Evolutionary conservation across 2,797 vertebrate genomes (phyloP), one percentile per base, ranked within the genome.

Genomic region (Synaphobranchus kaupii): DNA sequence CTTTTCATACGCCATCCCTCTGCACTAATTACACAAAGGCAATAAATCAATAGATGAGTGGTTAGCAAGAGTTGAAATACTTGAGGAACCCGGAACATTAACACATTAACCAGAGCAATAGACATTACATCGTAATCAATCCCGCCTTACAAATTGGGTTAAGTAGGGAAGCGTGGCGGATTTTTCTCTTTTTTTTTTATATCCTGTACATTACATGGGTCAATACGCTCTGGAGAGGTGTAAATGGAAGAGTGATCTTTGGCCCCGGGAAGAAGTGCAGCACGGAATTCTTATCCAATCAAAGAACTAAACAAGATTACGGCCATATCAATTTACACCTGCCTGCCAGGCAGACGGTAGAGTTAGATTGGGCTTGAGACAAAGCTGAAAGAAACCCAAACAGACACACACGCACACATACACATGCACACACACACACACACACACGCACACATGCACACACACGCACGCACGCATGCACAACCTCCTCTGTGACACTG

Each of bases 51-150:
- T 94, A 93, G 92, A 90, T 92, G 91, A 95, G 94, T 92, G 95
- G 94, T 93, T 84, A 93, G 93, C 92, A 92, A 92, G 93, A 92
- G 92, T 91, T 48, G 90, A 93, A 91, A 89, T 93, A 93, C 92
- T 94, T 85, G 90, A 93, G 91, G 91, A 92, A 90, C 91, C 91
- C 58, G 66, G 90, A 91, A 94, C 93, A 92, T 94, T 94, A 94
- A 93, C 91, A 93, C 83, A 91, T 93, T 90, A 88, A 92, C 92
- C 91, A 92, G 92, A 93, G 92, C 93, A 93, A 91, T 90, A 94
- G 91, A 95, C 94, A 92, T 95, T 94, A 94, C 90, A 88, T 92
- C 90, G 94, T 93, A 94, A 96, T 96, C 94, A 94, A 95, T 95
- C 95, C 94, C 90, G 90, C 91, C 90, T 25, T 92, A 92, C 93